Conservation (phyloP, 2,797 vertebrate genomes). For the Zenarchopterus dispar region DNA sequence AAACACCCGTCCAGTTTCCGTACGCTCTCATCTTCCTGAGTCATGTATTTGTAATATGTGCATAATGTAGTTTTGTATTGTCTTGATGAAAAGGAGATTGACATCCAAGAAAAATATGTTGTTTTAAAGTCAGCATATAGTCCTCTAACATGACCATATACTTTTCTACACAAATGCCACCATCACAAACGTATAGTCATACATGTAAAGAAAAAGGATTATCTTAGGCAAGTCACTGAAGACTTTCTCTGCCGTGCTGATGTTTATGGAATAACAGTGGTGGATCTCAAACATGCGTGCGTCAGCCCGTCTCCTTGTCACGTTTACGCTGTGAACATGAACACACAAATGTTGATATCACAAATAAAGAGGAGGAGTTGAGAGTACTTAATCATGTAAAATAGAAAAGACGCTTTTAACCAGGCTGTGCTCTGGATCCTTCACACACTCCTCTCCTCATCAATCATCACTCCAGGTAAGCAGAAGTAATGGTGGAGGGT, state of each 20-base stretch:
- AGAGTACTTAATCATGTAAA: slow-evolving; percentile 48
- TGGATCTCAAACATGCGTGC: neutral
- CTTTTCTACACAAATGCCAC: too few species aligned
- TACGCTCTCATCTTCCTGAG: too few species aligned
- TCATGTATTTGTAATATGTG: too few species aligned
- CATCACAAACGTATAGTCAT: too few species aligned
- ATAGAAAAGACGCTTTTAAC: slow-evolving; percentile 47
- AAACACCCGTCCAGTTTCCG: too few species aligned
- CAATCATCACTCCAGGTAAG: slow-evolving; percentile 64
- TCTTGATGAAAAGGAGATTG: too few species aligned
- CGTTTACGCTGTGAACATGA: slow-evolving; percentile 14
- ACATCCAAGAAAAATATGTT: too few species aligned
- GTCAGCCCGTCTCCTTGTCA: slow-evolving; percentile 10
- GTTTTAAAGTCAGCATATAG: too few species aligned
- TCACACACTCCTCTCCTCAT: slow-evolving; percentile 35
- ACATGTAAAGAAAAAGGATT: too few species aligned
- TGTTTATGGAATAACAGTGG: slow-evolving; percentile 65
- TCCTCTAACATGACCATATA: too few species aligned
- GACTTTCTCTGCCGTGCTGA: neutral
- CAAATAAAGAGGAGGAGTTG: slow-evolving; percentile 76
- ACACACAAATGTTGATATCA: slow-evolving; percentile 55
- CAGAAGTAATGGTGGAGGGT: slow-evolving; percentile 4
- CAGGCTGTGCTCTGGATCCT: slow-evolving; percentile 35
- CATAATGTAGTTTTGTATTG: too few species aligned
- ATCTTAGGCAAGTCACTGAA: neutral